Conservation (phyloP, 2,797 vertebrate genomes). For the Loriculus beryllinus region DNA sequence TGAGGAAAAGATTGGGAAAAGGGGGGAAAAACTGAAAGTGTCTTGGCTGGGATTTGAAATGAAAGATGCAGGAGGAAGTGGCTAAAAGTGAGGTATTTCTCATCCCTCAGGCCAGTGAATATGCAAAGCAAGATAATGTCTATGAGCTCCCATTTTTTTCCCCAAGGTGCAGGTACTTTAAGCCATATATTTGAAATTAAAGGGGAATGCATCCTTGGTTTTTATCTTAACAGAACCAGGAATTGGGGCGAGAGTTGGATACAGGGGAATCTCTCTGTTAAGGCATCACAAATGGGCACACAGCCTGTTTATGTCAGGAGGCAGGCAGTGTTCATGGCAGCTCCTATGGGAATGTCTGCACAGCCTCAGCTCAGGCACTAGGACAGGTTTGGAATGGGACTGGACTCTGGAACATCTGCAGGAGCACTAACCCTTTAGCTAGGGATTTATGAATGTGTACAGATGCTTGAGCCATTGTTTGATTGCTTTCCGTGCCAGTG, state of each 20-base stretch:
- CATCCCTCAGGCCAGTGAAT: background rate
- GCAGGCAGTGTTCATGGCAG: background rate
- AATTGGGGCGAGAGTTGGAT: background rate
- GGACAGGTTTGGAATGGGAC: background rate
- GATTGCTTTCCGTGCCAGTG: background rate
- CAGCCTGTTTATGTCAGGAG: background rate
- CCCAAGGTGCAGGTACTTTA: background rate
- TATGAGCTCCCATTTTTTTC: background rate
- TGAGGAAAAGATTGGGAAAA: background rate
- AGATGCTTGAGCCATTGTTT: constrained; percentile 46
- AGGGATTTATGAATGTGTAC: constrained; percentile 29
- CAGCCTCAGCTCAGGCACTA: background rate
- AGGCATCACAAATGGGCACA: background rate
- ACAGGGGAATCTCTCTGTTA: background rate
- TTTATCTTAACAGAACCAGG: background rate
- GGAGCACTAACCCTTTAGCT: constrained; percentile 20
- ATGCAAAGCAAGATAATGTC: background rate
- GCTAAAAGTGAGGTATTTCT: background rate
- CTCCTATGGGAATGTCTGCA: background rate
- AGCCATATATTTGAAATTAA: background rate
- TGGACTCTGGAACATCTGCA: constrained; percentile 38
- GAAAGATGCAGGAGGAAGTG: background rate
- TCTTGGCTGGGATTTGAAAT: background rate
- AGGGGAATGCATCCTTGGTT: background rate
- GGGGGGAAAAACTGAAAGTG: background rate